Base-by-base conservation (phyloP, 2,797 vertebrate species). In the Cyclura pinguis region DNA sequence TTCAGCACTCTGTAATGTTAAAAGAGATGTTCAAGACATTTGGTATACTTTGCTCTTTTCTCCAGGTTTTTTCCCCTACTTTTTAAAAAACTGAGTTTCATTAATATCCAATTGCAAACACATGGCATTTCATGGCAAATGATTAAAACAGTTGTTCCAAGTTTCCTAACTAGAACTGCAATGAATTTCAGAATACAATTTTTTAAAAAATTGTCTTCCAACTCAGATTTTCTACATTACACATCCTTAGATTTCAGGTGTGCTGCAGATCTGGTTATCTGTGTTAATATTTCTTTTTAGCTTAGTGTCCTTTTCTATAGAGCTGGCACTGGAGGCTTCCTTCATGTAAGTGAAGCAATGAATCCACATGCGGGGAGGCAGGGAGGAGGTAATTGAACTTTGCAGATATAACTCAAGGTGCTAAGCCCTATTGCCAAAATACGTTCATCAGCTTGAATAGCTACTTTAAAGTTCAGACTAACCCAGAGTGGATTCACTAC, bases 41-140 rank as follows among this genome's bases (percentile, higher is more conserved):
- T 73, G 27, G 29, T 72, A 20, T 86, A 29, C 55, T 86, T 86
- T 73, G 55, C 29, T 74, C 38, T 38, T 20, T 57, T 62, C 32
- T 80, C 69, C 24, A 47, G 32, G 67, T 50, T 52, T 13, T 12
- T 59, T 83, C 81, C 20, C n/a, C n/a, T 29, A 9, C 29, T 84
- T 69, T 29, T 69, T 10, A 69, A 67, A 69, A 32, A 59, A 90
- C 38, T 38, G 77, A 81, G 38, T 78, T 84, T 67, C 80, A 87
- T 91, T 87, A 69, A 57, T 82, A 87, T 55, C 27, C 83, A 91
- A 87, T 83, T 91, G 80, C 89, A 91, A 87, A 84, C 89, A 87
- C 59, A 87, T 91, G 85, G 80, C 57, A 82, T 83, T 91, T 85
- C 85, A 83, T 90, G 72, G 64, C 42, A 76, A 64, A 76, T 83